Percentiles rank a stretch among this genome's conserved stretches.
These are phyloP conservation scores for Pitta sordida DNA, from an alignment of 2,113 vertebrate genomes.

Conservation along the genomic window DNA sequence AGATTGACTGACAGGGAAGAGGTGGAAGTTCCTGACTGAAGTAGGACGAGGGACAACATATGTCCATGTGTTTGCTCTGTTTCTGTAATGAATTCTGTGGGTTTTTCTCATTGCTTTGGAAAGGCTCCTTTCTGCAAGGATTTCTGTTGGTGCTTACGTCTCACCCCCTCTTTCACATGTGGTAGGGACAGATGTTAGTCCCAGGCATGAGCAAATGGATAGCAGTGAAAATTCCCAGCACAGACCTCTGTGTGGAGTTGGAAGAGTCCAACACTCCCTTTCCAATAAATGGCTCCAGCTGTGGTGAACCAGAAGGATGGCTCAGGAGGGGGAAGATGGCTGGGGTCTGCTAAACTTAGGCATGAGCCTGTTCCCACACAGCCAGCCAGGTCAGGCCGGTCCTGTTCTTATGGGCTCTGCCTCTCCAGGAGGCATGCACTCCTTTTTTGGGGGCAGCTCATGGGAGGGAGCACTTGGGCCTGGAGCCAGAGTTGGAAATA, in stretches of 20 bases:
- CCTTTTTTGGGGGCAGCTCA: fast-evolving
- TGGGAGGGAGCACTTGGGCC: not conserved
- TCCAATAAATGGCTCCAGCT: not conserved
- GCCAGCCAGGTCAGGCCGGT: not conserved
- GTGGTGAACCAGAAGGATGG: not conserved
- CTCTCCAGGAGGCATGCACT: not conserved
- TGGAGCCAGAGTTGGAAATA: not conserved
- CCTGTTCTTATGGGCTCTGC: not conserved
- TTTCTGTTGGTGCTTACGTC: not conserved
- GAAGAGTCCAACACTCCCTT: not conserved
- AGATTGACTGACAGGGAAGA: not conserved
- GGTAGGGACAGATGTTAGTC: not conserved
- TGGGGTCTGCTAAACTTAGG: not conserved
- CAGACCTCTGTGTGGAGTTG: not conserved
- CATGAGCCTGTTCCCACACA: not conserved
- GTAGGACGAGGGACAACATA: not conserved
- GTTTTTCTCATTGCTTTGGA: not conserved
- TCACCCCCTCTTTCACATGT: not conserved
- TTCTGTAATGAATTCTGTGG: not conserved
- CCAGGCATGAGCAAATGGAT: not conserved
- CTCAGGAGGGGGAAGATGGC: not conserved
- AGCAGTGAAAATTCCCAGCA: not conserved
- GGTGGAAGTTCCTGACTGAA: not conserved
- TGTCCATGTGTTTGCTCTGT: not conserved
- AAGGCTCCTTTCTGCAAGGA: not conserved